Percentiles rank a stretch among this genome's conserved stretches.
phyloP scores from a whole-genome alignment of 2,797 vertebrate genomes.

The Borostomias antarcticus region DNA sequence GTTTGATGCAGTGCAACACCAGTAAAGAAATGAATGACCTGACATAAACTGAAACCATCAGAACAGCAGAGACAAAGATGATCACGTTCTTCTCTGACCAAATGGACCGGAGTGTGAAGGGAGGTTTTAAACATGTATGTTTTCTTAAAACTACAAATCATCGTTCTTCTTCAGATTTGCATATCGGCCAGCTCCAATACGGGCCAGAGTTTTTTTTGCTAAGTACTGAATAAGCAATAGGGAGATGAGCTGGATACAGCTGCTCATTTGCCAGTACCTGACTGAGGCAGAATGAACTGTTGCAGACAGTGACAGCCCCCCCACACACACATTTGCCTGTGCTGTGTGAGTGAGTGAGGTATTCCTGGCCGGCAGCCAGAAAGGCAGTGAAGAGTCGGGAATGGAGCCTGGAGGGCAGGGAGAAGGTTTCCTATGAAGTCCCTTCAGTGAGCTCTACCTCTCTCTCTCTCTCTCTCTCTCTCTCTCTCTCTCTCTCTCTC shows the following conservation, averaged over 20 bases:
- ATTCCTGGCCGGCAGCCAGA: conserved; percentile 57
- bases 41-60: conserved; percentile 36
- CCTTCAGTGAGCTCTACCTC: conserved; percentile 6
- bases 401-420: too few relatives aligned
- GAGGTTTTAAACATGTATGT: conserved; percentile 46
- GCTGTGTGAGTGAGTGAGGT: conserved; percentile 24
- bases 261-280: conserved; percentile 51
- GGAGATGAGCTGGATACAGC: conserved; percentile 51
- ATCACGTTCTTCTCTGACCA: conserved; percentile 32
- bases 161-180: too few relatives aligned
- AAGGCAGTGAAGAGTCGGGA: too few relatives aligned
- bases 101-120: conserved; percentile 22
- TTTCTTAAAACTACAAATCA: conserved; percentile 32
- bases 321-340: conserved; percentile 48
- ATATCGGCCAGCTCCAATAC: conserved; percentile 30
- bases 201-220: conserved; percentile 47
- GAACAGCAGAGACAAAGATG: conserved; percentile 19
- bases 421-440: too few relatives aligned
- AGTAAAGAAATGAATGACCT: conserved; percentile 48
- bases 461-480: too few relatives aligned
- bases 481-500: too few relatives aligned
- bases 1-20: conserved; percentile 4
- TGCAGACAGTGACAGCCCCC: conserved; percentile 7
- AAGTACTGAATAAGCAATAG: conserved; percentile 63
- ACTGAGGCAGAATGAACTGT: conserved; percentile 54